Base-by-base conservation (phyloP, 2,797 vertebrate genomes). In the Myripristis murdjan region DNA sequence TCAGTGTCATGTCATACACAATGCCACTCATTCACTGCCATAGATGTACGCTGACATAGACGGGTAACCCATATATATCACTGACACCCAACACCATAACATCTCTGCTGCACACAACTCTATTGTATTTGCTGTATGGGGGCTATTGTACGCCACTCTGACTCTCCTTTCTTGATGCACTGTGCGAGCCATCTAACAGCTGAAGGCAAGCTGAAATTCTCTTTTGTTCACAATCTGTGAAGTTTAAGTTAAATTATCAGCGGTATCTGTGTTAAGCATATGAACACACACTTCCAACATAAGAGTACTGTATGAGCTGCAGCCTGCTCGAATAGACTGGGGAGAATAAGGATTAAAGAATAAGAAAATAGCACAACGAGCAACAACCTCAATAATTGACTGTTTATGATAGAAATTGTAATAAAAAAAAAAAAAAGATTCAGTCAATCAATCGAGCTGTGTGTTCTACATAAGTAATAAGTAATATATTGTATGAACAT, bases 31-130 rank as follows among this genome's bases (percentile, higher is more conserved):
- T 91, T 93, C 75, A 86, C 35, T 1, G 65, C 43, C 0, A 61
- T 81, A 82, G 70, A 86, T 77, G 81, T 6, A 75, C 44, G 54
- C 76, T 69, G 75, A 81, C 84, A 80, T 22, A 59, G 84, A 87
- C 22, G 75, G 60, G 72, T 71, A 86, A 81, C 70, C 79, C 84
- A 74, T 64, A 78, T 76, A 43, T 70, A 75, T 82, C 79, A 75
- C 71, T 82, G 73, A 89, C 88, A 91, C 84, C 80, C 80, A 20
- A 58, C 63, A 6, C 46, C 81, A 90, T 58, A 89, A 92, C 87
- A 88, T 59, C 31, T 6, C 49, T 1, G 56, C 39, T 49, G 77
- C 67, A 68, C 75, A 85, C 82, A 78, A 68, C 73, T 48, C 60
- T 15, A 75, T 77, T 89, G 85, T 84, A 39, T 24, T 14, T 41